Evolutionary conservation across 2,888 invertebrate genomes (phyloP).

Genomic region (Perithous albicinctus): DNA sequence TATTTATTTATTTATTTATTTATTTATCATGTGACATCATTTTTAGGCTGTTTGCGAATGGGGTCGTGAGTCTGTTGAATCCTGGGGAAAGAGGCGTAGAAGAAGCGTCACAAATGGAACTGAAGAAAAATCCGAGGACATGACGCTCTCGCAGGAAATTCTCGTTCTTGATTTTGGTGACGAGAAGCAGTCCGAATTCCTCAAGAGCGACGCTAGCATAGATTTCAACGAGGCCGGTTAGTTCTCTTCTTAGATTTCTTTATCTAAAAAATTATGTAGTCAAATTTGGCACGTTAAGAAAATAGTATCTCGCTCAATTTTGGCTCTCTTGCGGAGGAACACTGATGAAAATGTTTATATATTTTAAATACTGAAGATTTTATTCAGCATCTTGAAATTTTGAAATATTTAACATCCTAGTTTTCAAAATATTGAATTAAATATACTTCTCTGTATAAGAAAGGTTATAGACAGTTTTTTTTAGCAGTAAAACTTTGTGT

Average conservation of each 20-base stretch:
- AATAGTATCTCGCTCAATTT: too few relatives aligned
- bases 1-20: neutral
- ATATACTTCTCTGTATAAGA: too few relatives aligned
- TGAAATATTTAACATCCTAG: too few relatives aligned
- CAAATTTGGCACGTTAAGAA: too few relatives aligned
- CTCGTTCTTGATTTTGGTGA: slow-evolving; percentile 96
- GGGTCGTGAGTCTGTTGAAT: slow-evolving; percentile 95
- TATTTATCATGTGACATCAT: slow-evolving; percentile 4
- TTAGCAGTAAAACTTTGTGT: too few relatives aligned
- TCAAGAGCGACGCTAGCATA: slow-evolving; percentile 91
- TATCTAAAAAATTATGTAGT: too few relatives aligned
- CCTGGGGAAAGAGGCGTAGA: slow-evolving; percentile 96
- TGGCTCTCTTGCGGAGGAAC: too few relatives aligned
- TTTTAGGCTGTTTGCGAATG: slow-evolving; percentile 94
- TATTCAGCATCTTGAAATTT: too few relatives aligned
- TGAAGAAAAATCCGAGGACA: slow-evolving; percentile 91
- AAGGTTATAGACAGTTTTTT: too few relatives aligned
- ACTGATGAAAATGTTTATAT: too few relatives aligned
- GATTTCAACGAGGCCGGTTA: slow-evolving; percentile 85
- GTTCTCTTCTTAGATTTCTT: slow-evolving; percentile 21
- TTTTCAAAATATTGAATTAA: too few relatives aligned
- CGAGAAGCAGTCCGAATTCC: slow-evolving; percentile 93
- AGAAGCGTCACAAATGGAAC: slow-evolving; percentile 88
- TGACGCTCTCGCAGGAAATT: slow-evolving; percentile 98
- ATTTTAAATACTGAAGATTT: too few relatives aligned